phyloP scores from a whole-genome alignment of 1,140 invertebrate species.

The Cataglyphis hispanica region DNA sequence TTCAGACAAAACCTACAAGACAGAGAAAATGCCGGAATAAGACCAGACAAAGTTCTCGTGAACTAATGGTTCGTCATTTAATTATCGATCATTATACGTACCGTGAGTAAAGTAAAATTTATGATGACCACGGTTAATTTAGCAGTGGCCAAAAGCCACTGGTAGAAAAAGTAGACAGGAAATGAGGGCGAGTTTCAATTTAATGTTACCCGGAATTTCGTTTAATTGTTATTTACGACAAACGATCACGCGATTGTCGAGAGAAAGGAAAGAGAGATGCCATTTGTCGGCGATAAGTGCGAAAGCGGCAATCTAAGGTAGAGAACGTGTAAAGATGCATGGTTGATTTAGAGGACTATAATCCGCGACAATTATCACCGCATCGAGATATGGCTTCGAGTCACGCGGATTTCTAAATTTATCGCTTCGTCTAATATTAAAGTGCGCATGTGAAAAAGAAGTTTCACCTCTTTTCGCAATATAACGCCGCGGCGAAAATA shows the following conservation, averaged over 20 bases:
- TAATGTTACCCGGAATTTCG: constrained; percentile 74
- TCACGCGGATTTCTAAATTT: constrained; percentile 60
- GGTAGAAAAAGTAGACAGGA: constrained; percentile 15
- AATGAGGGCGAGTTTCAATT: constrained; percentile 70
- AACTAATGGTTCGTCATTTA: constrained; percentile 70
- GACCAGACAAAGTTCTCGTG: constrained; percentile 21
- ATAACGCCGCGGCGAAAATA: background rate
- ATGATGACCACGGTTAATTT: constrained; percentile 80
- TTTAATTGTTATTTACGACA: constrained; percentile 84
- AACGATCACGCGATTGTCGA: constrained; percentile 79
- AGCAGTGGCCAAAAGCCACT: constrained; percentile 38
- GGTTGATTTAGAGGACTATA: constrained; percentile 71
- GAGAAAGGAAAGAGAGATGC: constrained; percentile 3
- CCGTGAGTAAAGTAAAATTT: constrained; percentile 82
- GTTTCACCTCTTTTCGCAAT: background rate
- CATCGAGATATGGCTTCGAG: constrained; percentile 48
- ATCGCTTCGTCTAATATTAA: background rate
- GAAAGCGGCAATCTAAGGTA: background rate
- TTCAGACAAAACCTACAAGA: background rate
- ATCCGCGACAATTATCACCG: constrained; percentile 74
- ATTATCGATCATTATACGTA: constrained; percentile 82
- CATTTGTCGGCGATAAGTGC: background rate
- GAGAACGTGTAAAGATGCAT: constrained; percentile 15
- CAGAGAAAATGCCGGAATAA: background rate
- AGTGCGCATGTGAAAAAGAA: background rate